phyloP scores from a whole-genome alignment of 2,888 invertebrate genomes.

The Coenonympha glycerion region DNA sequence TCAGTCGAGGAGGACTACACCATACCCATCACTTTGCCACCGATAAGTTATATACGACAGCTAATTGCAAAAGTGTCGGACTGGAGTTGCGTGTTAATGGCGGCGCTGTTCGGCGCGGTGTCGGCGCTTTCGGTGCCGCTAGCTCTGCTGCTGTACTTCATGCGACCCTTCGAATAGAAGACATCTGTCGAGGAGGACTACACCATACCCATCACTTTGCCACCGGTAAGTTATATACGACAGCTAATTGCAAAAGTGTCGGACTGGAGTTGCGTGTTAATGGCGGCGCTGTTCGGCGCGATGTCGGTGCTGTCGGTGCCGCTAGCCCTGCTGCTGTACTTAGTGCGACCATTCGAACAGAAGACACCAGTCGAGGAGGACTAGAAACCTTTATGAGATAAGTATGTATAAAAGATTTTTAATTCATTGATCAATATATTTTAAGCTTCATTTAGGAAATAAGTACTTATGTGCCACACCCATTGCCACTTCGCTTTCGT shows the following conservation, averaged over 20 bases:
- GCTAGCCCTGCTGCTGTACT: constrained; percentile 53
- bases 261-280: too few relatives aligned
- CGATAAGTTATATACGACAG: constrained; percentile 50
- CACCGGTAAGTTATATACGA: constrained; percentile 52
- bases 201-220: constrained; percentile 54
- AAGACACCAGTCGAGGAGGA: constrained; percentile 42
- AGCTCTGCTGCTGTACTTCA: constrained; percentile 54
- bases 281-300: constrained; percentile 61
- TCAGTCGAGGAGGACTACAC: constrained; percentile 40
- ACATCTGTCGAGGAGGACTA: constrained; percentile 40
- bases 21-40: constrained; percentile 57
- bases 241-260: too few relatives aligned
- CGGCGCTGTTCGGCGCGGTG: constrained; percentile 59
- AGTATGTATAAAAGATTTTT: too few relatives aligned
- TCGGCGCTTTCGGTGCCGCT: constrained; percentile 56
- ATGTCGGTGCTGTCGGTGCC: constrained; percentile 55
- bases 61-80: too few relatives aligned
- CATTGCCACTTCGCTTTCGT: too few relatives aligned
- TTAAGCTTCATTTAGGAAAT: too few relatives aligned
- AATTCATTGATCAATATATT: too few relatives aligned
- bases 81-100: too few relatives aligned
- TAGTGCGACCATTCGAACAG: constrained; percentile 55
- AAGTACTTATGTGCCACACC: too few relatives aligned
- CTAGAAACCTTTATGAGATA: too few relatives aligned
- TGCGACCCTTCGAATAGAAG: constrained; percentile 55